Conservation (phyloP, 2,888 invertebrate genomes). For the Lepeophtheirus nordmannii region DNA sequence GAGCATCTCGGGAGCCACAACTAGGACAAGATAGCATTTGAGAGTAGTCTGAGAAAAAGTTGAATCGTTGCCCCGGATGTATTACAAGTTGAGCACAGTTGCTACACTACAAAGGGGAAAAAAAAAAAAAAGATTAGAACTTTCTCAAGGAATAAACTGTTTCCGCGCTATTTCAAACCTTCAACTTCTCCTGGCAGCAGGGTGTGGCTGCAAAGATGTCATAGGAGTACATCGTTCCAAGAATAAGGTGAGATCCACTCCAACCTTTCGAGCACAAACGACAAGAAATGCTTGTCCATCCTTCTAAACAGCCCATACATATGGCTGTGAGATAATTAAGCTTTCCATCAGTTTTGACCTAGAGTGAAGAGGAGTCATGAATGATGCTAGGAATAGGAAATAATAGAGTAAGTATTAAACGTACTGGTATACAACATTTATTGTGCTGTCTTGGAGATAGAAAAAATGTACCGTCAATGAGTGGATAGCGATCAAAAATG, state of each 20-base stretch:
- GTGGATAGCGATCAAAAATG: slow-evolving; percentile 90
- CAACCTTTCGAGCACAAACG: slow-evolving; percentile 69
- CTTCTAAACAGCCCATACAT: slow-evolving; percentile 84
- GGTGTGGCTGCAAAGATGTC: slow-evolving; percentile 95
- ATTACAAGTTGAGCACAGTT: slow-evolving; percentile 74
- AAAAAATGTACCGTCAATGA: slow-evolving; percentile 96
- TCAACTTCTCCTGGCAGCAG: slow-evolving; percentile 80
- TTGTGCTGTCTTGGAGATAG: slow-evolving; percentile 83
- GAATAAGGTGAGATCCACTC: slow-evolving; percentile 81
- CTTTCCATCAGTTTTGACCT: slow-evolving; percentile 80
- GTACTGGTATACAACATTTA: slow-evolving; percentile 69
- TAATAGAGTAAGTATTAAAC: slow-evolving; percentile 6
- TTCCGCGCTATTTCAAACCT: slow-evolving; percentile 51
- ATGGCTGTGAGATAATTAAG: slow-evolving; percentile 80
- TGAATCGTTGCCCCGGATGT: slow-evolving; percentile 66
- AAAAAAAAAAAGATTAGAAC: slow-evolving; percentile 27
- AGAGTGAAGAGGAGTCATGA: slow-evolving; percentile 31
- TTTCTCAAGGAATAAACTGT: not conserved
- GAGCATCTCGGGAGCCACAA: slow-evolving; percentile 74
- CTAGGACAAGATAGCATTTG: slow-evolving; percentile 77
- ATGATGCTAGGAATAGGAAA: too few relatives aligned
- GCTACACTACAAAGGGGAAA: slow-evolving; percentile 56
- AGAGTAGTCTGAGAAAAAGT: slow-evolving; percentile 88
- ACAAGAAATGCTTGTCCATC: slow-evolving; percentile 55
- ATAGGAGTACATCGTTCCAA: slow-evolving; percentile 95